Percentiles rank a stretch among this genome's conserved stretches.
Evolutionary conservation across 2,113 vertebrate species (phyloP).

Genomic region (Ophthalmolycus amberensis): DNA sequence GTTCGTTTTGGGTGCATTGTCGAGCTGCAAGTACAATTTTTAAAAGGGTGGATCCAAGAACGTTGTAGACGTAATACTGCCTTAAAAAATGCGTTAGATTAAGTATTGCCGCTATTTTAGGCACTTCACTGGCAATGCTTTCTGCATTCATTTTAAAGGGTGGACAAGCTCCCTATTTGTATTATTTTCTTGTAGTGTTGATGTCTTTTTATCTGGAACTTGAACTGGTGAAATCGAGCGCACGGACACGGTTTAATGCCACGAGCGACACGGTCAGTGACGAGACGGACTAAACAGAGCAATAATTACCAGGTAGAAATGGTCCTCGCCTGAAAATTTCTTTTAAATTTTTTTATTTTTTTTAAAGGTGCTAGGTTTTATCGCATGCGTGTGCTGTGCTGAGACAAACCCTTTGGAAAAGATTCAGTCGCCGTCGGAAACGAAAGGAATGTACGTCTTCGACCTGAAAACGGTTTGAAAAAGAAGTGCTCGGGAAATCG

Average conservation of each 20-base stretch:
- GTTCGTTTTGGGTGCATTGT: slow-evolving; percentile 42
- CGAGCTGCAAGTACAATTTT: slow-evolving; percentile 48
- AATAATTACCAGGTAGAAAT: slow-evolving; percentile 83
- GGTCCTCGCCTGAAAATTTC: slow-evolving; percentile 66
- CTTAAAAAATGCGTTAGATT: slow-evolving; percentile 76
- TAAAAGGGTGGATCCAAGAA: slow-evolving; percentile 49
- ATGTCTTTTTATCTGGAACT: slow-evolving; percentile 67
- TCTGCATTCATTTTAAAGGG: slow-evolving; percentile 54
- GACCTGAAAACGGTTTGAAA: slow-evolving; percentile 42
- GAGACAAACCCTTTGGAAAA: slow-evolving; percentile 60
- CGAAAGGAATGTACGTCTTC: slow-evolving; percentile 54
- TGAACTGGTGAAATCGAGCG: slow-evolving; percentile 59
- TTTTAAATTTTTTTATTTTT: slow-evolving; percentile 29
- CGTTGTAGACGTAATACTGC: slow-evolving; percentile 74
- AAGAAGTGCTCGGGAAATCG: slow-evolving; percentile 29
- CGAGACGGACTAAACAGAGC: slow-evolving; percentile 79
- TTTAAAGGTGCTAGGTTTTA: slow-evolving; percentile 80
- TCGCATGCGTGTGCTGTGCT: slow-evolving; percentile 55
- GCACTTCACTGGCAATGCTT: slow-evolving; percentile 64
- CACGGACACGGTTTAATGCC: slow-evolving; percentile 55
- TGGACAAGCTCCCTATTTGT: slow-evolving; percentile 24
- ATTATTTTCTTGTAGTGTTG: slow-evolving; percentile 35
- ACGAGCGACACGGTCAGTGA: slow-evolving; percentile 55
- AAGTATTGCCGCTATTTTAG: slow-evolving; percentile 69
- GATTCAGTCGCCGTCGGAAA: slow-evolving; percentile 41